These are phyloP conservation scores for Gortyna flavago DNA, from an alignment of 2,888 invertebrate species.

Conservation along the genomic window DNA sequence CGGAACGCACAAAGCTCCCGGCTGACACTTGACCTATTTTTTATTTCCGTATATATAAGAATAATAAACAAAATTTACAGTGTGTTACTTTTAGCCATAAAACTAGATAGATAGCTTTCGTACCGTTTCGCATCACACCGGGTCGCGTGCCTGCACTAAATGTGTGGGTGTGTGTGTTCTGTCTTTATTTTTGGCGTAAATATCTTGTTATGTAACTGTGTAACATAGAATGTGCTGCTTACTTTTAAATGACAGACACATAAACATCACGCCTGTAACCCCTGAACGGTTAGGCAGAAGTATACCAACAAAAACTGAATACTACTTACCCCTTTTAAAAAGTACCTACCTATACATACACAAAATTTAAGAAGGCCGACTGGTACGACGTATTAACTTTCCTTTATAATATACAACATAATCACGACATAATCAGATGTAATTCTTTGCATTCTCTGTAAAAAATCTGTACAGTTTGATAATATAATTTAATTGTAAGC, in stretches of 20 bases:
- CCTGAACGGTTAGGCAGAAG: not conserved
- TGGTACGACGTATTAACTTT: not conserved
- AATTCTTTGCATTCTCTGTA: not conserved
- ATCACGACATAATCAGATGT: not conserved
- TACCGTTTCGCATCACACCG: conserved; percentile 27
- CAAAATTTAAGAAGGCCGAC: not conserved
- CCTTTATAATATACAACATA: no score
- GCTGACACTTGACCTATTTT: conserved; percentile 58
- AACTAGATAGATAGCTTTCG: conserved; percentile 57
- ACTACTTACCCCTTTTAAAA: not conserved
- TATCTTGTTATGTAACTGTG: not conserved
- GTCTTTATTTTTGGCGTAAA: conserved; percentile 28
- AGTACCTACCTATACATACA: not conserved
- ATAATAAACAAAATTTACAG: conserved; percentile 65
- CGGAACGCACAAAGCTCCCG: conserved; percentile 29
- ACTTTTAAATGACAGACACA: not conserved
- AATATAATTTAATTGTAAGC: not conserved
- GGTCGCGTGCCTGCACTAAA: conserved; percentile 25
- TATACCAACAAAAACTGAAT: not conserved
- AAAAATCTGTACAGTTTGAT: not conserved
- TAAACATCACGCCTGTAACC: not conserved
- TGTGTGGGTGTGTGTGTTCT: no score
- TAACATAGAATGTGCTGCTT: not conserved
- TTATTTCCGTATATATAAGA: conserved; percentile 64
- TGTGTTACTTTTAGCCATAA: conserved; percentile 55